Base-by-base conservation (phyloP, 2,113 vertebrate species). In the Planiliza haematocheilus region DNA sequence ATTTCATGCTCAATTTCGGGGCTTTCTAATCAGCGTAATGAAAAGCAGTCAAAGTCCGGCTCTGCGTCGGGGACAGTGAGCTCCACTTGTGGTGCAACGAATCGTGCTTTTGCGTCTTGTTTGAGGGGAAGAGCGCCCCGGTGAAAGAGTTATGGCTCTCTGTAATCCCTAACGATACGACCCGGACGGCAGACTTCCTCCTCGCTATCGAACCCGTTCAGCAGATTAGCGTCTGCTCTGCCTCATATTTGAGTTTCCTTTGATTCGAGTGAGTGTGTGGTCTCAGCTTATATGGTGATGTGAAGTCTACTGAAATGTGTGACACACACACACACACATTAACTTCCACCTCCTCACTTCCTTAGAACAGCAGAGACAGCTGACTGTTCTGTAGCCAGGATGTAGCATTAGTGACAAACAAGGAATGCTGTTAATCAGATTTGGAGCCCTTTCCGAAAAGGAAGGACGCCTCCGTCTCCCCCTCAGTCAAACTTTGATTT, bases 391-490 rank as follows among this genome's bases (percentile, higher is more conserved):
- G 75, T 36, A 75, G 86, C 88, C 92, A 92, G 87, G 76, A 85
- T 80, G 71, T 53, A 66, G 81, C 68, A 86, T 91, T 88, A 91
- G 82, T 64, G 87, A 89, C 83, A 85, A 85, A 89, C 75, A 69
- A 67, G 81, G 89, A 92, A 91, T 88, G 89, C 68, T 80, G 72
- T 81, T 88, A 89, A 92, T 89, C 79, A 80, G 86, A 87, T 91
- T 91, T 89, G 74, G 55, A 60, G 56, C 70, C 84, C 63, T 62
- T 72, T 84, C 84, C 67, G 20, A 87, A 86, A 83, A 84, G 68
- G 75, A 80, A 70, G 83, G 70, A 65, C 57, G 46, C 13, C 30
- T 17, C 72, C 52, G 10, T 13, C 24, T 60, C 17, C 50, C 49
- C 30, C 52, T 30, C 20, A 38, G 38, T 65, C 75, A 62, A 65